phyloP scores from a whole-genome alignment of 2,113 vertebrate genomes.

The Calyptomena viridis region DNA sequence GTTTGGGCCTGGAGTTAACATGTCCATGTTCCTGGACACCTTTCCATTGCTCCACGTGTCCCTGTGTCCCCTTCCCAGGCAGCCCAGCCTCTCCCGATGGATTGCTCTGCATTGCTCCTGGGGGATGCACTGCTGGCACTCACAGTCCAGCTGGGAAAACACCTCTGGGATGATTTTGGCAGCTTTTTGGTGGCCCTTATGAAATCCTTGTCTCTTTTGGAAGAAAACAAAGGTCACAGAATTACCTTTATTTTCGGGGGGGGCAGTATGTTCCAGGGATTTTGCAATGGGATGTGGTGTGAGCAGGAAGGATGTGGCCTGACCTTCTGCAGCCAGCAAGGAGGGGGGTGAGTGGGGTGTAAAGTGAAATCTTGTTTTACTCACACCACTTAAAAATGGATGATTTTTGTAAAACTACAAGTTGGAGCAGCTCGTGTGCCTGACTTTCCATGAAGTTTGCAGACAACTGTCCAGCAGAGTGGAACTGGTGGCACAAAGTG shows the following conservation, averaged over 20 bases:
- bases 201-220: background rate
- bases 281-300: background rate
- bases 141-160: background rate
- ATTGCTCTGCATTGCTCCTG: background rate
- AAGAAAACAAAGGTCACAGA: background rate
- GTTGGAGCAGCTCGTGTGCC: background rate
- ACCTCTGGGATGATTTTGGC: background rate
- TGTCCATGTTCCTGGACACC: rapidly evolving
- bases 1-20: too few relatives aligned
- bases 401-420: background rate
- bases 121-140: background rate
- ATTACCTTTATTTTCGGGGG: background rate
- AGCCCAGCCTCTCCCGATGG: background rate
- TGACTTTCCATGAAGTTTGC: background rate
- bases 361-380: background rate
- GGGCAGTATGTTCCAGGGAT: background rate
- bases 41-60: background rate
- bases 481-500: background rate
- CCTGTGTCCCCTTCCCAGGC: background rate
- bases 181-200: background rate
- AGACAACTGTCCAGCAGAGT: background rate
- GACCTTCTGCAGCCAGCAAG: background rate
- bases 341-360: background rate
- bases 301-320: background rate
- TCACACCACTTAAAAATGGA: background rate